Evolutionary conservation across 2,113 vertebrate genomes (phyloP), one percentile per base, ranked within the genome.

Genomic region (Cebus imitator): DNA sequence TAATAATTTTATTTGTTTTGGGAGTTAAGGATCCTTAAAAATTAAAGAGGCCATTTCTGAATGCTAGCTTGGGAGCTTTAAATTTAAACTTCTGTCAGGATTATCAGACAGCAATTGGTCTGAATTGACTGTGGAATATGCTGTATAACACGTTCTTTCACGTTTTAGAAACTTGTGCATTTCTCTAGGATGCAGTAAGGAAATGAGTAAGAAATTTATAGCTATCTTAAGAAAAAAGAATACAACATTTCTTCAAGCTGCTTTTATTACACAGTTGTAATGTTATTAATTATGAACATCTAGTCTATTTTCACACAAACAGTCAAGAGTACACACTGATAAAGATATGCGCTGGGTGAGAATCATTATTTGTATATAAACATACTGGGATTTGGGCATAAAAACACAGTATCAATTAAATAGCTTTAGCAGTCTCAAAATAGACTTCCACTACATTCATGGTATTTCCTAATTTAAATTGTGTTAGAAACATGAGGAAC

Each of bases 221-320:
- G 58, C 37, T 43, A 85, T 70, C 37, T 81, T 87, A 93, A 48
- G 48, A 13, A 75, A 83, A 90, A 66, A 84, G 27, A 88, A 89
- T 35, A 90, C 20, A 89, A 32, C 25, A 40, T 48, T 95, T 92
- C 25, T 91, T 95, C 55, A 97, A 97, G 85, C 50, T 93, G 17
- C 4, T 90, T 98, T 98, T 96, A 97, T 97, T 97, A 86, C 57
- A 50, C 18, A 83, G 55, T 86, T 97, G 21, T 58, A 75, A 96
- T 95, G 20, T 45, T 91, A 70, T 95, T 92, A 84, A 80, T 95
- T 92, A 87, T 61, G 96, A 97, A 94, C 50, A 84, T 81, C 75
- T 86, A 90, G 43, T 87, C 43, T 86, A 76, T 72, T 95, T 88
- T 87, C 87, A 97, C 79, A 97, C 61, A 96, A 48, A 86, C 68